phyloP scores from a whole-genome alignment of 2,888 invertebrate genomes.

The Smittia sp. region DNA sequence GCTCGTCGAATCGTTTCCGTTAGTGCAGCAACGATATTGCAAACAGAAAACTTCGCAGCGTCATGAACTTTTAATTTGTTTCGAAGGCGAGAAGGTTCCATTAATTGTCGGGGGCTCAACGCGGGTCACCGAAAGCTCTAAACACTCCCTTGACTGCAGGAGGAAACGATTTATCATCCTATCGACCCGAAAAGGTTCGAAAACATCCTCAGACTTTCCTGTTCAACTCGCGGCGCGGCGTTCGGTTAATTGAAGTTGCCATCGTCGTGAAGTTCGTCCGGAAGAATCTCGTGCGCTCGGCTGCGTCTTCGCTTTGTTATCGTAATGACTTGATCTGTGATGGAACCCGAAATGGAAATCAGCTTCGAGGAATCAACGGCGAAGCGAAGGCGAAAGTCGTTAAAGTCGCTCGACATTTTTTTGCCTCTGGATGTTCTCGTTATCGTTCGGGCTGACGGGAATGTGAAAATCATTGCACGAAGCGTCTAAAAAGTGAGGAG shows the following conservation, averaged over 20 bases:
- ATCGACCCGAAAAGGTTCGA: background rate
- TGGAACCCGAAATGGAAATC: slow-evolving; percentile 8
- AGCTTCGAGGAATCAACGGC: background rate
- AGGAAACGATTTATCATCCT: background rate
- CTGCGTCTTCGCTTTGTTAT: background rate
- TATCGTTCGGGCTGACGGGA: background rate
- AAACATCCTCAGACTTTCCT: background rate
- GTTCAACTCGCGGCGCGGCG: background rate
- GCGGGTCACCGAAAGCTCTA: background rate
- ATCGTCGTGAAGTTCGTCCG: background rate
- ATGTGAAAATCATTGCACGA: slow-evolving; percentile 4
- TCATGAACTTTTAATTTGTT: background rate
- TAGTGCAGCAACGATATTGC: background rate
- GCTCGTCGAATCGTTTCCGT: background rate
- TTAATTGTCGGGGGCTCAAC: background rate
- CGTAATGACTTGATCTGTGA: slow-evolving; percentile 4
- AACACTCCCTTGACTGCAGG: background rate
- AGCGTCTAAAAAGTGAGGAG: background rate
- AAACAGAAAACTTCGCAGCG: background rate
- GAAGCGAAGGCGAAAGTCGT: background rate
- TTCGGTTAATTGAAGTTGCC: background rate
- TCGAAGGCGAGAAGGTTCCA: background rate
- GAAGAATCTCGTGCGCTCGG: background rate
- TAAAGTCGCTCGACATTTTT: background rate
- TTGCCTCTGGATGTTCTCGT: background rate